Evolutionary conservation across 2,797 vertebrate genomes (phyloP).

Genomic region (Bovichtus diacanthus): DNA sequence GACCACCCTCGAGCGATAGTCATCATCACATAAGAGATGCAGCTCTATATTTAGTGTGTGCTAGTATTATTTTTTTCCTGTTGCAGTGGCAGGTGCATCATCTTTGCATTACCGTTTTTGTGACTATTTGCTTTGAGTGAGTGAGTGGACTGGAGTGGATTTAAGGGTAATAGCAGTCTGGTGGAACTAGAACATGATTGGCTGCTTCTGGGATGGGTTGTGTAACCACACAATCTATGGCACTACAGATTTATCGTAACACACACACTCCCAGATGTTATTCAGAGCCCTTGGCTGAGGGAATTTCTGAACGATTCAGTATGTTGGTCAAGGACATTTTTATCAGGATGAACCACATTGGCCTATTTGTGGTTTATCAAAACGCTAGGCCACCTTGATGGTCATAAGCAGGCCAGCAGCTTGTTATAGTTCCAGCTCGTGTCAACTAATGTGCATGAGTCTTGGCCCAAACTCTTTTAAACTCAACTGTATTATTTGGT

Average conservation of each 20-base stretch:
- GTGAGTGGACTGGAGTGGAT: slow-evolving; percentile 31
- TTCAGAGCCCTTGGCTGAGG: neutral
- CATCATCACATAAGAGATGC: slow-evolving; percentile 47
- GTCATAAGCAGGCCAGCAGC: neutral
- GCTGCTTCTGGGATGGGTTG: slow-evolving; percentile 26
- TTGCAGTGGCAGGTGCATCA: slow-evolving; percentile 41
- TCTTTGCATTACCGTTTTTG: slow-evolving; percentile 15
- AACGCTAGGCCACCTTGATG: neutral
- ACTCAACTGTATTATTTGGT: neutral
- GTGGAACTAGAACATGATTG: slow-evolving; percentile 16
- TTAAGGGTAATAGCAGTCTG: slow-evolving; percentile 6
- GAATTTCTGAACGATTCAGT: neutral
- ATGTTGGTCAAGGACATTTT: slow-evolving; percentile 21
- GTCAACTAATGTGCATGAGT: neutral
- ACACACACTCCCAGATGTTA: neutral
- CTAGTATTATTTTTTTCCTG: slow-evolving; percentile 2
- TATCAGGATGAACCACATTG: neutral
- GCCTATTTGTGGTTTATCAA: neutral
- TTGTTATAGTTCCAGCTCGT: neutral
- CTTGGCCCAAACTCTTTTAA: neutral
- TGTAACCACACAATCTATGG: slow-evolving; percentile 18
- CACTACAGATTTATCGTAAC: neutral
- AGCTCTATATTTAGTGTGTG: slow-evolving; percentile 58
- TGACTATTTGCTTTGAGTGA: slow-evolving; percentile 27
- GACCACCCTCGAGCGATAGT: slow-evolving; percentile 49